Evolutionary conservation across 2,113 vertebrate species (phyloP).

Genomic region (Pongo pygmaeus): DNA sequence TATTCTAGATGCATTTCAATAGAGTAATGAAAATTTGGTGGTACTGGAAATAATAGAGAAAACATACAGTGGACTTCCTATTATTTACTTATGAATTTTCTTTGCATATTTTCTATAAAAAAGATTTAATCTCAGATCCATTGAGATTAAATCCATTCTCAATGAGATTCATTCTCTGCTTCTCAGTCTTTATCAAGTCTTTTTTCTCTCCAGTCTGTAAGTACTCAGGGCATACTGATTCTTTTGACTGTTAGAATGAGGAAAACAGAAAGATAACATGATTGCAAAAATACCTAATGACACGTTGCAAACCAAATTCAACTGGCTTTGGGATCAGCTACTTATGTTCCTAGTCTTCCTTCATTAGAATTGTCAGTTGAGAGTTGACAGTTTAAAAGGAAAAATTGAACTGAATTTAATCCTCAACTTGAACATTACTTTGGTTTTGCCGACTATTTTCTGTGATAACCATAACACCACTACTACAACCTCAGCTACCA

Average conservation of each 20-base stretch:
- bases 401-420: not conserved
- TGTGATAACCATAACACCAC: accelerated
- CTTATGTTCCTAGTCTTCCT: not conserved
- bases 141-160: too few species aligned
- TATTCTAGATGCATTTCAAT: not conserved
- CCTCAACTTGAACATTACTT: not conserved
- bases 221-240: not conserved
- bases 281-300: not conserved
- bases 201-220: not conserved
- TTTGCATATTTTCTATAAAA: not conserved
- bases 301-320: not conserved
- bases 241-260: not conserved
- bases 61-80: not conserved
- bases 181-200: not conserved
- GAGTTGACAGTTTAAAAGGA: not conserved
- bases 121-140: not conserved
- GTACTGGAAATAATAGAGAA: not conserved
- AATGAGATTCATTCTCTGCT: not conserved
- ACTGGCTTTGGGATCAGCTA: not conserved
- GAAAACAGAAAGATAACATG: not conserved
- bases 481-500: not conserved
- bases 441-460: not conserved
- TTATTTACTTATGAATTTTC: not conserved
- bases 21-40: not conserved
- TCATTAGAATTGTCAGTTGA: not conserved